These are phyloP conservation scores for Athalia rosae DNA, from an alignment of 2,888 invertebrate genomes.

Conservation along the genomic window DNA sequence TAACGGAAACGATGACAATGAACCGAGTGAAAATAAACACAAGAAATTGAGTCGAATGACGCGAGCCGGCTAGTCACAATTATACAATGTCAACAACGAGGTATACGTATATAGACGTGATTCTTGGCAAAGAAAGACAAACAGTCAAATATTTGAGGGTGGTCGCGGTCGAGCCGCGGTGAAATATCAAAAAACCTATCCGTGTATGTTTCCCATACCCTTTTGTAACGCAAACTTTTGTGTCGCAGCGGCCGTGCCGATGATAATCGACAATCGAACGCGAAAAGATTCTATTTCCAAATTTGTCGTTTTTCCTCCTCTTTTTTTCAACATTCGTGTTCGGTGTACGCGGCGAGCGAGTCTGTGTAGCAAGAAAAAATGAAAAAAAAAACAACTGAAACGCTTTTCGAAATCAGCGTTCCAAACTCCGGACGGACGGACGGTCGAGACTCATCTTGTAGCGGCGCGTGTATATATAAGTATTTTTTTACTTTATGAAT, in stretches of 20 bases:
- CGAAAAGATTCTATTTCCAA: slow-evolving; percentile 2
- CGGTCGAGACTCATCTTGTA: too few species aligned
- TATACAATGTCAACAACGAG: slow-evolving; percentile 60
- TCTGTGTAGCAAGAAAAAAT: slow-evolving; percentile 1
- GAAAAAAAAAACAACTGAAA: background rate
- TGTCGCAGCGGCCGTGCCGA: too few species aligned
- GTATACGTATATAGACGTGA: slow-evolving; percentile 19
- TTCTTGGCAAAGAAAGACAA: slow-evolving; percentile 64
- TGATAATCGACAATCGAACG: slow-evolving; percentile 12
- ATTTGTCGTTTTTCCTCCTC: background rate
- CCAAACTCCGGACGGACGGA: background rate
- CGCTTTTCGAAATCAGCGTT: background rate
- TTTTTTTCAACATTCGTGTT: slow-evolving; percentile 30
- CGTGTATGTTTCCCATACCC: background rate
- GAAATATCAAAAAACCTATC: slow-evolving; percentile 61
- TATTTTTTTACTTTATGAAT: too few species aligned
- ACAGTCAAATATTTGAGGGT: slow-evolving; percentile 65
- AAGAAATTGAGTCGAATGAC: slow-evolving; percentile 55
- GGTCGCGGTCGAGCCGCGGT: slow-evolving; percentile 34
- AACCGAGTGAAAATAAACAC: slow-evolving; percentile 18
- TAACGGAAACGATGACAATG: slow-evolving; percentile 34
- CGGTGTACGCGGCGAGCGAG: background rate
- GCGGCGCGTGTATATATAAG: too few species aligned
- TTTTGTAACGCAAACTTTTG: background rate
- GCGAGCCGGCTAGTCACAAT: slow-evolving; percentile 49